Conservation (phyloP, 1,140 invertebrate species). For the Procambarus clarkii region DNA sequence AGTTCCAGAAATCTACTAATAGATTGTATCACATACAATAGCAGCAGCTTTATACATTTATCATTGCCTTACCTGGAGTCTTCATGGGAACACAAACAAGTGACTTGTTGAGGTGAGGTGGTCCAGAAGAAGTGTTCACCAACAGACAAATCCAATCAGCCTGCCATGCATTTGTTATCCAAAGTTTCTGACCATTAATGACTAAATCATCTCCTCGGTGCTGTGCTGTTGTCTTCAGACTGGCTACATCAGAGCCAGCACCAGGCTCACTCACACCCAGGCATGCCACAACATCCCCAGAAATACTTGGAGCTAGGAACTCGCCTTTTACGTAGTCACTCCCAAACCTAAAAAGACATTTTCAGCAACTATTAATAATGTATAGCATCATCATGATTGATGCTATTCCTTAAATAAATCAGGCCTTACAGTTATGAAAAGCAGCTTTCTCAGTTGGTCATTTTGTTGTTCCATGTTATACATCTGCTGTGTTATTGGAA, state of each 20-base stretch:
- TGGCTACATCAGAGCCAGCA: conserved; percentile 81
- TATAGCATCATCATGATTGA: too few species aligned
- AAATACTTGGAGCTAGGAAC: conserved; percentile 79
- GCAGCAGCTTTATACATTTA: too few species aligned
- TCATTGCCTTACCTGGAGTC: conserved; percentile 75
- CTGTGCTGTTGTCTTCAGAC: conserved; percentile 76
- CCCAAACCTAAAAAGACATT: conserved; percentile 22
- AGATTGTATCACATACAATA: too few species aligned
- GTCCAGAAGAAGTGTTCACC: conserved; percentile 78
- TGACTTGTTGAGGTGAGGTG: conserved; percentile 80
- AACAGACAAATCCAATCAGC: conserved; percentile 82
- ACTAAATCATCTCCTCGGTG: conserved; percentile 77
- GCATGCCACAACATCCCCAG: conserved; percentile 80
- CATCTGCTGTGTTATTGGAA: too few species aligned
- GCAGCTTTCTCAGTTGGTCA: too few species aligned
- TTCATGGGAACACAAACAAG: conserved; percentile 81
- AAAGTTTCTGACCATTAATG: conserved; percentile 80
- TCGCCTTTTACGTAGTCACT: conserved; percentile 73
- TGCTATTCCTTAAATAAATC: too few species aligned
- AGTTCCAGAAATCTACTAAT: too few species aligned
- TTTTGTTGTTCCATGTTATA: too few species aligned
- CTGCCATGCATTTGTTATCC: conserved; percentile 79
- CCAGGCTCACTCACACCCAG: conserved; percentile 80
- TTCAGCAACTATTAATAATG: too few species aligned
- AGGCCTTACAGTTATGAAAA: too few species aligned